Evolutionary conservation across 2,113 vertebrate species (phyloP), one percentile per base, ranked within the genome.

Genomic region (Ammodytes dubius): DNA sequence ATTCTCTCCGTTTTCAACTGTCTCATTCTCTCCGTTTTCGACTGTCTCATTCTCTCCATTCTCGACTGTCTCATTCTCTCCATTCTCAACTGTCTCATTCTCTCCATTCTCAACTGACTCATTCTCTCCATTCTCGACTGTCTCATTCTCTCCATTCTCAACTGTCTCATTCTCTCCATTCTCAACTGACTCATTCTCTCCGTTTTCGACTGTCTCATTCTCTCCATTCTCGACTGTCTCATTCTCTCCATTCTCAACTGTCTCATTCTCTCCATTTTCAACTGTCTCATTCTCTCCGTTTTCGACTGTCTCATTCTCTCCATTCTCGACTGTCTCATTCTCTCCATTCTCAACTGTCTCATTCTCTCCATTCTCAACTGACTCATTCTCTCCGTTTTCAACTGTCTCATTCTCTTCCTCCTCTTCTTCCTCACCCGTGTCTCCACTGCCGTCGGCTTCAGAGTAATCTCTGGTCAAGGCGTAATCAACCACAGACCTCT

Each of bases 401-500:
- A 2, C 27, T 2, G 27, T 17, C 15, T 50, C 5, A 0, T 40
- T 5, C 0, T 68, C 46, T 0, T 37, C 65, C 43, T 72, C 11
- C 1, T 0, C 3, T 12, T 14, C 49, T 1, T 35, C 45, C 1
- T 7, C 13, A 0, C 2, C 6, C 47, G 13, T 49, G 17, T 52
- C 15, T 17, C 5, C 7, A 27, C 27, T 6, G 5, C 15, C 5
- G 3, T 49, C 12, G 6, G 0, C 35, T 0, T 1, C 39, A 43
- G 39, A 7, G 49, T 42, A 63, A 39, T 75, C 74, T 35, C 39
- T 57, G 53, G 35, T 79, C 13, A 77, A 0, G 7, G 94, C 94
- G 1, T 83, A 61, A 0, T 54, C 13, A 15, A 73, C 93, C 14
- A 73, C 74, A 0, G 0, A 0, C 13, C 92, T 87, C 85, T 95